phyloP scores from a whole-genome alignment of 2,888 invertebrate species.

The Notodonta ziczac region DNA sequence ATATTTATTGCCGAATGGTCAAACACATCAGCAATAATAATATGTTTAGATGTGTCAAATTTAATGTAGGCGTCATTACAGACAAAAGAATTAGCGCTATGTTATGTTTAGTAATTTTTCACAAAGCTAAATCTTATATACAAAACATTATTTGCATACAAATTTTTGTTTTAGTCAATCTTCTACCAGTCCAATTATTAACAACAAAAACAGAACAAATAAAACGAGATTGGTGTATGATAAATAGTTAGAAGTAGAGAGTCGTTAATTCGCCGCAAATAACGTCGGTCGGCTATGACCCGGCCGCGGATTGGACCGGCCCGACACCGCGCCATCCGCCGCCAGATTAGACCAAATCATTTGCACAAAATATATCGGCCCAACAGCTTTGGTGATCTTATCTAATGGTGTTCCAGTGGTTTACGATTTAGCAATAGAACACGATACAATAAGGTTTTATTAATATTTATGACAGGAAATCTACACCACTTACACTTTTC shows the following conservation, averaged over 20 bases:
- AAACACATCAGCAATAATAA: too few relatives aligned
- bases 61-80: too few relatives aligned
- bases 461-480: too few relatives aligned
- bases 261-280: conserved; percentile 1
- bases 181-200: neutral
- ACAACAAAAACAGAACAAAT: neutral
- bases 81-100: too few relatives aligned
- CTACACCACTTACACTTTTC: too few relatives aligned
- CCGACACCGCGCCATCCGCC: conserved; percentile 11
- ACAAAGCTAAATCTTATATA: too few relatives aligned
- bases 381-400: conserved; percentile 16
- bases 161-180: too few relatives aligned
- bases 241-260: neutral
- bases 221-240: neutral
- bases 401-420: conserved; percentile 12
- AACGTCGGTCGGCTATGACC: neutral
- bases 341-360: conserved; percentile 28
- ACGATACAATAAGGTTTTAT: too few relatives aligned
- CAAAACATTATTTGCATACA: too few relatives aligned
- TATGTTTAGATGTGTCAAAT: too few relatives aligned
- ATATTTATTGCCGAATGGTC: too few relatives aligned
- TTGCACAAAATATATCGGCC: conserved; percentile 28
- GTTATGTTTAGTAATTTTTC: too few relatives aligned
- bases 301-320: conserved; percentile 16
- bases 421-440: neutral